A percentile compares a stretch with the other conserved stretches of the same genome.
Evolutionary conservation across 2,888 invertebrate genomes (phyloP).

Genomic region (Scrobipalpa atriplicella): DNA sequence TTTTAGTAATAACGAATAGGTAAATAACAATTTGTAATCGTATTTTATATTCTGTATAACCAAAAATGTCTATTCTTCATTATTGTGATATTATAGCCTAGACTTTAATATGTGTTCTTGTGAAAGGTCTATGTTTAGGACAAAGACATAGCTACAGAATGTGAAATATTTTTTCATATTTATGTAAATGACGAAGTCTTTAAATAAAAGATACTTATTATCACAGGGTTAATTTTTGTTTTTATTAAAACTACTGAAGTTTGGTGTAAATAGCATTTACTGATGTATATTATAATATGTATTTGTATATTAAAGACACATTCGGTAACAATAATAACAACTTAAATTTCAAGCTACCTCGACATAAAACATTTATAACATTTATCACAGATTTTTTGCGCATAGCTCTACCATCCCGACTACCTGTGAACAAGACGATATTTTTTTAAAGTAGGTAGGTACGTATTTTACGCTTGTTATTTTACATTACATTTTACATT

Average conservation of each 20-base stretch:
- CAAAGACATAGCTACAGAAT: conserved; percentile 29
- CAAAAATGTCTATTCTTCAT: conserved; percentile 35
- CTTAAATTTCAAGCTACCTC: conserved; percentile 23
- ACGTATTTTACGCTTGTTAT: not conserved
- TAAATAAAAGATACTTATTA: conserved; percentile 48
- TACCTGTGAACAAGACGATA: conserved; percentile 20
- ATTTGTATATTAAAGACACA: conserved; percentile 47
- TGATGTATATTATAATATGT: conserved; percentile 34
- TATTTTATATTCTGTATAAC: conserved; percentile 31
- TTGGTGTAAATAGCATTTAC: conserved; percentile 44
- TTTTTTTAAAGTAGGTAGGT: not conserved
- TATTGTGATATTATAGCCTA: conserved; percentile 34
- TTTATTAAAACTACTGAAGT: conserved; percentile 40
- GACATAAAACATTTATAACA: conserved; percentile 1
- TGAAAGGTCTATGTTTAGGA: conserved; percentile 31
- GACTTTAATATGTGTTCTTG: conserved; percentile 27
- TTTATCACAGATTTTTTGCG: conserved; percentile 33
- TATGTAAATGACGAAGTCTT: conserved; percentile 48
- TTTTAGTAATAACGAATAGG: not conserved
- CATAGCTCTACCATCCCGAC: conserved; percentile 12
- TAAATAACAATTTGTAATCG: conserved; percentile 20
- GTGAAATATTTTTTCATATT: conserved; percentile 53
- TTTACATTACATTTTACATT: too few relatives aligned
- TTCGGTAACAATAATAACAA: conserved; percentile 39
- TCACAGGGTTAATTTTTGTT: conserved; percentile 41